phyloP scores from a whole-genome alignment of 2,888 invertebrate species.

The Megaustenia siamemsis region DNA sequence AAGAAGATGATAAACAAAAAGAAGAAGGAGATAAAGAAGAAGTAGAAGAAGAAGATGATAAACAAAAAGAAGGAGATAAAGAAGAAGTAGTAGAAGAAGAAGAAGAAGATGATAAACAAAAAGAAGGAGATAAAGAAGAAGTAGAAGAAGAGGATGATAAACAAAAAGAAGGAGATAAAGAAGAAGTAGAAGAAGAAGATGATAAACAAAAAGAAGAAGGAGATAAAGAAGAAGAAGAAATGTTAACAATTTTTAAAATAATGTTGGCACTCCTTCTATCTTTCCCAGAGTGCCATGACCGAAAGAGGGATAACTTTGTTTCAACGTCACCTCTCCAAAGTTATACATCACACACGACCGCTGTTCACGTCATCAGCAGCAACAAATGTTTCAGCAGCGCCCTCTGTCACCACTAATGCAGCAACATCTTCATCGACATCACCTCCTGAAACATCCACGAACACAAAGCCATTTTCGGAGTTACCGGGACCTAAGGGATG shows the following conservation, averaged over 20 bases:
- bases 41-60: no score
- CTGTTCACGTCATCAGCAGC: conserved; percentile 7
- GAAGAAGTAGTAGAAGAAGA: not conserved
- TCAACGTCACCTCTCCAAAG: not conserved
- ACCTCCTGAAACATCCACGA: not conserved
- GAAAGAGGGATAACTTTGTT: conserved; percentile 22
- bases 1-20: not conserved
- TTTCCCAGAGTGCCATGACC: conserved; percentile 31
- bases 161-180: not conserved
- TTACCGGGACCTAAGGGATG: conserved; percentile 75
- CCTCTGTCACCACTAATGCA: not conserved
- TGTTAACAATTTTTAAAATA: not conserved
- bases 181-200: not conserved
- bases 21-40: not conserved
- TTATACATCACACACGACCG: not conserved
- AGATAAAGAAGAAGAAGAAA: not conserved
- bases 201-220: not conserved
- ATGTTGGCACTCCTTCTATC: not conserved
- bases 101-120: not conserved
- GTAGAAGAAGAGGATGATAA: not conserved
- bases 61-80: no score
- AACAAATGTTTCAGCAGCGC: conserved; percentile 16
- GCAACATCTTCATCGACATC: not conserved
- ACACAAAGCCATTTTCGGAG: conserved; percentile 62
- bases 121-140: not conserved